Base-by-base conservation (phyloP, 2,113 vertebrate species). In the Poeciliopsis turrubarensis region DNA sequence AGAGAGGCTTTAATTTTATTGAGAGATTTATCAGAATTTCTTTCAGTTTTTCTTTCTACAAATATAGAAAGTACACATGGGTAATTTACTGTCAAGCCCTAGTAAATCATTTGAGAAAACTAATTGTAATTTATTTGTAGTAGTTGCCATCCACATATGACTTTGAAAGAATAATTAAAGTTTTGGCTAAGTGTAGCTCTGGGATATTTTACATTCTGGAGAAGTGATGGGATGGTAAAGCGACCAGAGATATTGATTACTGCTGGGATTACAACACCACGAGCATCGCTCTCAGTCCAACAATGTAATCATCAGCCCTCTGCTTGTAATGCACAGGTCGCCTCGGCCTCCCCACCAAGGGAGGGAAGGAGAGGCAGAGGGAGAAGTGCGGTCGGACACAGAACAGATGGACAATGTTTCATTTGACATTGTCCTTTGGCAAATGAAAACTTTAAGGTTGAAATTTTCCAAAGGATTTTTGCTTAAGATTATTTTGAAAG, bases 181-280 rank as follows among this genome's bases (percentile, higher is more conserved):
- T 77, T 76, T 72, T 82, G 83, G 63, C 77, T 83, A 93, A 87
- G 88, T 90, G 87, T 86, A 89, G 87, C 86, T 86, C 54, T 34
- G 85, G 88, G 92, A 91, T 92, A 92, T 92, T 94, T 93, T 92
- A 92, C 90, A 94, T 93, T 91, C 89, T 87, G 89, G 81, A 70
- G 86, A 88, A 83, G 84, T 81, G 86, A 85, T 70, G 82, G 86
- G 84, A 82, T 66, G 57, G 73, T 79, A 87, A 85, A 78, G 78
- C 81, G 85, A 86, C 84, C 87, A 86, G 86, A 86, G 91, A 89
- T 93, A 94, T 93, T 92, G 92, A 95, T 94, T 94, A 89, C 92
- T 91, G 86, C 85, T 91, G 88, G 91, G 92, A 90, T 94, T 92
- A 92, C 87, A 84, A 79, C 82, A 88, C 92, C 92, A 89, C 74